These are phyloP conservation scores for Erpetoichthys calabaricus DNA, from an alignment of 2,797 vertebrate species.

Conservation along the genomic window DNA sequence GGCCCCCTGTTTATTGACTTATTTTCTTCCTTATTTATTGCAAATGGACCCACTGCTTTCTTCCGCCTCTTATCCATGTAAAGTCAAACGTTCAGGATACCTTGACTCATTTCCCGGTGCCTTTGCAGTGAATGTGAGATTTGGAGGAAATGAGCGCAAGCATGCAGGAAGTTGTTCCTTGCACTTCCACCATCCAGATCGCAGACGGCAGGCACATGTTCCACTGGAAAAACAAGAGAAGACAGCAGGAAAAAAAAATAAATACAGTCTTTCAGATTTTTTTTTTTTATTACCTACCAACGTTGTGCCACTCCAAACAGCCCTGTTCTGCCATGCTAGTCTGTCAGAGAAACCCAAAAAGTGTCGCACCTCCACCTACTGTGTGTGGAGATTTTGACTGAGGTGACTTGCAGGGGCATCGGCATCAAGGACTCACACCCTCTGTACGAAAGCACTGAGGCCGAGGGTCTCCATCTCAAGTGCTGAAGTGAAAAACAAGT, in stretches of 20 bases:
- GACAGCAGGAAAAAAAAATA: neutral
- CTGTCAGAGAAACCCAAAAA: conserved; percentile 4
- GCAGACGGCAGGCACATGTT: neutral
- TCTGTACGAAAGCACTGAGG: no score
- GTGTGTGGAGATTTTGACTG: no score
- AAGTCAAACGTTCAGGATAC: conserved; percentile 32
- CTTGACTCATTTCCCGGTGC: conserved; percentile 55
- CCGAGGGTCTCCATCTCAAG: no score
- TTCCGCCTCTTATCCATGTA: conserved; percentile 16
- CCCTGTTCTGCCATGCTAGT: no score
- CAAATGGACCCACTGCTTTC: conserved; percentile 26
- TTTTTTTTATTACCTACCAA: no score
- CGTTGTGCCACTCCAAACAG: no score
- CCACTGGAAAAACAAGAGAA: neutral
- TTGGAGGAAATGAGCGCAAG: conserved; percentile 47
- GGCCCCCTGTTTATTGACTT: no score
- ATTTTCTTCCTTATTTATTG: conserved; percentile 31
- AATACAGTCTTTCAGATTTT: neutral
- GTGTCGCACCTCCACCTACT: no score
- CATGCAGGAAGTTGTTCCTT: conserved; percentile 59
- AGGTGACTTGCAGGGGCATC: no score
- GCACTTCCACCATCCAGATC: conserved; percentile 30
- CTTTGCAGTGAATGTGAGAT: conserved; percentile 49
- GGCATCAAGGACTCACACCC: no score
- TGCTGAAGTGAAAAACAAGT: no score